These are phyloP conservation scores for Taenaris catops DNA, from an alignment of 2,888 invertebrate genomes.

Conservation along the genomic window DNA sequence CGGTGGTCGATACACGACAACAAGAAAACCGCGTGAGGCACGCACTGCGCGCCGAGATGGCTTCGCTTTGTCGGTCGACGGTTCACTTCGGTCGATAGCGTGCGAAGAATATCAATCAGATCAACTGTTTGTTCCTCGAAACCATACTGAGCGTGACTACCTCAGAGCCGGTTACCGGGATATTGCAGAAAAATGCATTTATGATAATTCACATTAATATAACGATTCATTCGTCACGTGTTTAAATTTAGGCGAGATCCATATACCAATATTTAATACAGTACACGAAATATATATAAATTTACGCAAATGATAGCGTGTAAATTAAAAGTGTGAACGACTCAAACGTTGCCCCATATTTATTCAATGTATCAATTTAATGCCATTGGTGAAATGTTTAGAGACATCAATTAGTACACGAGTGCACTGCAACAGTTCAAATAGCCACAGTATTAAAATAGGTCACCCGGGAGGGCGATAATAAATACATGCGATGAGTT, in stretches of 20 bases:
- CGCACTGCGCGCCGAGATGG: conserved; percentile 34
- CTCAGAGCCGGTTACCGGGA: conserved; percentile 60
- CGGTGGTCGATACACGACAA: conserved; percentile 22
- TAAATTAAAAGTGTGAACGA: too few species aligned
- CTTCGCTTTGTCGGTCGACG: conserved; percentile 19
- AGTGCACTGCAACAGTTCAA: conserved; percentile 37
- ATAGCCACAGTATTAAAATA: conserved; percentile 42
- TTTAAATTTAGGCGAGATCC: too few species aligned
- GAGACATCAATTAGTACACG: conserved; percentile 18
- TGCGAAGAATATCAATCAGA: conserved; percentile 66
- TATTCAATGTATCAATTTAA: conserved; percentile 3
- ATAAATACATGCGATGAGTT: conserved; percentile 33
- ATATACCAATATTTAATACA: too few species aligned
- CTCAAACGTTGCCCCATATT: conserved; percentile 9
- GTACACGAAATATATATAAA: too few species aligned
- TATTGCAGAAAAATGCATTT: conserved; percentile 43
- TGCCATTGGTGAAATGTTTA: conserved; percentile 10
- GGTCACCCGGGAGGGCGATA: conserved; percentile 44
- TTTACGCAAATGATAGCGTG: too few species aligned
- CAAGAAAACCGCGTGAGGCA: conserved; percentile 44
- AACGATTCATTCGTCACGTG: conserved; percentile 1
- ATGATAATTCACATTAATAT: conserved; percentile 29
- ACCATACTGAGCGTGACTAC: conserved; percentile 60
- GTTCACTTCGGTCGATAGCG: conserved; percentile 31
- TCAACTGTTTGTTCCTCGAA: conserved; percentile 72